phyloP scores from a whole-genome alignment of 2,888 invertebrate genomes.

The Theretra japonica region DNA sequence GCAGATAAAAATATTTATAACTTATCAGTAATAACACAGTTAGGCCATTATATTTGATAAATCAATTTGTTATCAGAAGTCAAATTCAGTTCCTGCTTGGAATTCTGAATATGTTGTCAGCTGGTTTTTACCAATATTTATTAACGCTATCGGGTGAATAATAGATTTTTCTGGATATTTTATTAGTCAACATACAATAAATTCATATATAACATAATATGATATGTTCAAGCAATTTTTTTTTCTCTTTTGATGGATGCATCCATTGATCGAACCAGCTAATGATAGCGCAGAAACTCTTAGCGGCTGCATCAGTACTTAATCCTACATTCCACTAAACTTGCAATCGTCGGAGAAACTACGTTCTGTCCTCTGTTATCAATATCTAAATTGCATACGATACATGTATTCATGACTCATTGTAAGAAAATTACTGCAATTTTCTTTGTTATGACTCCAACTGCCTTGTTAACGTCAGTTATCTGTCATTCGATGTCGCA shows the following conservation, averaged over 20 bases:
- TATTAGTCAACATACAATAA: not conserved
- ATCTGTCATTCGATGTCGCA: slow-evolving; percentile 24
- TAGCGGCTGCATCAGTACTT: not conserved
- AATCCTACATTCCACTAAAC: not conserved
- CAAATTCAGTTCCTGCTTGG: not conserved
- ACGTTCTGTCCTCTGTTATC: not conserved
- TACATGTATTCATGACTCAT: slow-evolving; percentile 28
- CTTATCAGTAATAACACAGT: slow-evolving; percentile 5
- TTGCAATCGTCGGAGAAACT: not conserved
- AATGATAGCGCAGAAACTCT: not conserved
- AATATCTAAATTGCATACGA: slow-evolving; percentile 1
- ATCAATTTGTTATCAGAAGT: not conserved
- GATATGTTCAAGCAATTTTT: no score
- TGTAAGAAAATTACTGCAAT: slow-evolving; percentile 29
- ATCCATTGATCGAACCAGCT: no score
- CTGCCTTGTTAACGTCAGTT: slow-evolving; percentile 27
- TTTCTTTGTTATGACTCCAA: slow-evolving; percentile 29
- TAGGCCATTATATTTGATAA: not conserved
- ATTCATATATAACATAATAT: not conserved
- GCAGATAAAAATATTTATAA: not conserved
- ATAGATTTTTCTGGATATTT: not conserved
- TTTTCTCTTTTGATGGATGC: no score
- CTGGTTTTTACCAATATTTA: not conserved
- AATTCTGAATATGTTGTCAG: not conserved
- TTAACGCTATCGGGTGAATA: not conserved